Base-by-base conservation (phyloP, 1,140 invertebrate species). In the Cyrtorhinus lividipennis region DNA sequence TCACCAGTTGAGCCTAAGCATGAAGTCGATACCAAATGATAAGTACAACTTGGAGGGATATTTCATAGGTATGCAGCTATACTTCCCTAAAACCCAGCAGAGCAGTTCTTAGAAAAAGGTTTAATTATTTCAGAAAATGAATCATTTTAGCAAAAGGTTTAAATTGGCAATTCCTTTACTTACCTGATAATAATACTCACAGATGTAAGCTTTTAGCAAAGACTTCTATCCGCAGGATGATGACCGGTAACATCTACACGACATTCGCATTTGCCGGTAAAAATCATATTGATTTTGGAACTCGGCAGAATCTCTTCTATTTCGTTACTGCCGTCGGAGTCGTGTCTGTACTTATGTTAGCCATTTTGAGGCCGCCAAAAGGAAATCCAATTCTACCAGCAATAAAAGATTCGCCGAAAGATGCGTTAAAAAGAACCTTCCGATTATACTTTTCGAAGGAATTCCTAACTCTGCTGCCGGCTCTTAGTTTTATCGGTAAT, bases 401-500 rank as follows among this genome's bases (percentile, higher is more conserved):
- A 2, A 75, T 77, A 0, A 77, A 79, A 46, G 76, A 75, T 0
- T 81, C 71, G 72, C 86, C 68, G n/a, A 82, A 73, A 76, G 66
- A 83, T 64, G 88, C 88, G 0, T 76, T 93, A 1, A 79, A 78
- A 65, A 83, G 84, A 45, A 87, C 92, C 0, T 77, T 90, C 22
- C 77, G 76, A 60, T 74, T 97, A 1, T 87, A 94, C 67, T 73
- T 82, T 27, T 92, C 89, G 0, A 80, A 78, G 23, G 81, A 90
- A 60, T 96, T 97, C 90, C 68, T 93, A 8, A 71, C 95, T 0
- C 75, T 97, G 1, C 83, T 84, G 64, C 71, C 92, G 30, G 86
- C 88, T 0, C 96, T 96, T 73, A 81, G 91, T 61, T 97, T 95
- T 71, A 94, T 92, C 48, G 86, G 86, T 88, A 71, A 64, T 22